phyloP scores from a whole-genome alignment of 64 coral and sea anemone genomes.

The Platygyra sinensis region DNA sequence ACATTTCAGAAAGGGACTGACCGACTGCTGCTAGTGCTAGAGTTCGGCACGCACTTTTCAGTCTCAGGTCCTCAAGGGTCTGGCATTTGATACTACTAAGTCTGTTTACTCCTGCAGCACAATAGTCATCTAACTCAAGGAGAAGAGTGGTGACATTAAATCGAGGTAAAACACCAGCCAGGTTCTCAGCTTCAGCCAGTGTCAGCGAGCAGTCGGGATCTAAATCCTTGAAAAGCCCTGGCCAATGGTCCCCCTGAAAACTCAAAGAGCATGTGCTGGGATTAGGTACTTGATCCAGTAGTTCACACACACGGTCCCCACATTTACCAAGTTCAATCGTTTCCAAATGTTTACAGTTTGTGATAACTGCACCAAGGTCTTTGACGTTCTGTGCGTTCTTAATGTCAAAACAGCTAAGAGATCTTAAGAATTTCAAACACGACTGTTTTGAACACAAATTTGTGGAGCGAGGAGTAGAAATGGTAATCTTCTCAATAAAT shows the following conservation, averaged over 20 bases:
- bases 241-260: no score
- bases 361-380: background rate
- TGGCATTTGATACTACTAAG: background rate
- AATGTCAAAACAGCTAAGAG: background rate
- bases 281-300: background rate
- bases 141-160: background rate
- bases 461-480: background rate
- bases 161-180: background rate
- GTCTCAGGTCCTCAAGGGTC: background rate
- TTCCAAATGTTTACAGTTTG: background rate
- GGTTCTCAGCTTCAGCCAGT: background rate
- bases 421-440: background rate
- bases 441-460: background rate
- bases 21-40: background rate
- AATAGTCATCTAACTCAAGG: background rate
- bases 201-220: no score
- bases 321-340: background rate
- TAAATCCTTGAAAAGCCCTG: no score
- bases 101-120: background rate
- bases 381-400: background rate
- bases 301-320: background rate
- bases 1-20: no score
- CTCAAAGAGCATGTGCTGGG: background rate
- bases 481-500: background rate
- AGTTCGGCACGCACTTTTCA: background rate